phyloP scores from a whole-genome alignment of 2,888 invertebrate genomes.

The Drosophila suboccidentalis region DNA sequence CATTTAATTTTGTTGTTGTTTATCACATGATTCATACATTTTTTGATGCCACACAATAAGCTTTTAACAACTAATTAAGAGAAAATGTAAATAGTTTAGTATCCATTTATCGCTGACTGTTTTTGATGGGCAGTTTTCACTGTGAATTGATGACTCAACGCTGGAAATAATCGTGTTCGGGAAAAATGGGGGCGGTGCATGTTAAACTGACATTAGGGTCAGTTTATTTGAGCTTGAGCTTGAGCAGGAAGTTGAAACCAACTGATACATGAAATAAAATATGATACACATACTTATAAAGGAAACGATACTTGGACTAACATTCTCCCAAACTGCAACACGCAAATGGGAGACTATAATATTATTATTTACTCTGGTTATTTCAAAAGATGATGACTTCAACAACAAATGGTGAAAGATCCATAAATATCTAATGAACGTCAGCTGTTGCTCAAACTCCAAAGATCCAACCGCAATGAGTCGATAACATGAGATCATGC shows the following conservation, averaged over 20 bases:
- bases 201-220: slow-evolving; percentile 72
- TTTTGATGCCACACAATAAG: slow-evolving; percentile 36
- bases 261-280: slow-evolving; percentile 50
- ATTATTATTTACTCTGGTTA: slow-evolving; percentile 3
- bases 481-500: slow-evolving; percentile 23
- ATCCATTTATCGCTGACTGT: slow-evolving; percentile 30
- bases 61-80: slow-evolving; percentile 66
- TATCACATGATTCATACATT: slow-evolving; percentile 44
- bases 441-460: slow-evolving; percentile 38
- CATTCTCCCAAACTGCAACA: not conserved
- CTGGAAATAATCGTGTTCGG: not conserved
- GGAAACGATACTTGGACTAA: slow-evolving; percentile 5
- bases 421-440: slow-evolving; percentile 51
- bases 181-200: slow-evolving; percentile 61
- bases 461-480: slow-evolving; percentile 24
- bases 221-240: slow-evolving; percentile 30
- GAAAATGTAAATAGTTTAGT: slow-evolving; percentile 56
- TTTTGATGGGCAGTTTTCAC: slow-evolving; percentile 27
- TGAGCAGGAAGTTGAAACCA: slow-evolving; percentile 57
- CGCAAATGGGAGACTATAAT: slow-evolving; percentile 6
- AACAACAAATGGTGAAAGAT: slow-evolving; percentile 30
- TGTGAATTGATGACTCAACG: slow-evolving; percentile 62
- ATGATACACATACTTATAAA: not conserved
- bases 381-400: slow-evolving; percentile 23
- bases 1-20: slow-evolving; percentile 6